Evolutionary conservation across 2,113 vertebrate genomes (phyloP).

Genomic region (Hemiscyllium ocellatum): DNA sequence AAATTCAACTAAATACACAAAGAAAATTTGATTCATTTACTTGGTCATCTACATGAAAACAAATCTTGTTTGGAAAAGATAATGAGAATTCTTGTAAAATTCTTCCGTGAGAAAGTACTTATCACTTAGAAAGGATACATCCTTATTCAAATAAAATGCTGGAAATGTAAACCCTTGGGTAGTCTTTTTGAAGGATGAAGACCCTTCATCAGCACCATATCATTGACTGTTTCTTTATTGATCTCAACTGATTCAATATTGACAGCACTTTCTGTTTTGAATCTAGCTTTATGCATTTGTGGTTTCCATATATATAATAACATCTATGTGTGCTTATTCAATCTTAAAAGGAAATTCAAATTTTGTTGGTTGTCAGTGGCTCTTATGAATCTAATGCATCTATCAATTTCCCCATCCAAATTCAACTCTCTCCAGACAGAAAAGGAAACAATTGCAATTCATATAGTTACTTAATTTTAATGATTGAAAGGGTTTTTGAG

Average conservation of each 20-base stretch:
- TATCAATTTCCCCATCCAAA: not conserved
- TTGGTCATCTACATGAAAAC: not conserved
- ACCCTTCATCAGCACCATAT: not conserved
- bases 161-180: not conserved
- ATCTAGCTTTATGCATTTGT: not conserved
- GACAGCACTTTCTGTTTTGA: not conserved
- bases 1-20: not conserved
- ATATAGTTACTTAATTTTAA: not conserved
- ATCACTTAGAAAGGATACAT: not conserved
- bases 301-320: not conserved
- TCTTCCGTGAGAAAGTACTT: no score
- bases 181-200: not conserved
- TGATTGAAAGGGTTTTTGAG: not conserved
- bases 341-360: not conserved
- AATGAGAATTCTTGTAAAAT: not conserved
- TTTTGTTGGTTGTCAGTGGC: not conserved
- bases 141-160: not conserved
- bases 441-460: not conserved
- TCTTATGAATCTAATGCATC: not conserved
- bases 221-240: not conserved
- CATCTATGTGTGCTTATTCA: not conserved
- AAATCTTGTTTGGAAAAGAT: not conserved
- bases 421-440: not conserved
- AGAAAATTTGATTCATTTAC: not conserved
- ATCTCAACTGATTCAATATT: not conserved